phyloP scores from a whole-genome alignment of 2,113 vertebrate genomes.

The Terrapene triunguis region DNA sequence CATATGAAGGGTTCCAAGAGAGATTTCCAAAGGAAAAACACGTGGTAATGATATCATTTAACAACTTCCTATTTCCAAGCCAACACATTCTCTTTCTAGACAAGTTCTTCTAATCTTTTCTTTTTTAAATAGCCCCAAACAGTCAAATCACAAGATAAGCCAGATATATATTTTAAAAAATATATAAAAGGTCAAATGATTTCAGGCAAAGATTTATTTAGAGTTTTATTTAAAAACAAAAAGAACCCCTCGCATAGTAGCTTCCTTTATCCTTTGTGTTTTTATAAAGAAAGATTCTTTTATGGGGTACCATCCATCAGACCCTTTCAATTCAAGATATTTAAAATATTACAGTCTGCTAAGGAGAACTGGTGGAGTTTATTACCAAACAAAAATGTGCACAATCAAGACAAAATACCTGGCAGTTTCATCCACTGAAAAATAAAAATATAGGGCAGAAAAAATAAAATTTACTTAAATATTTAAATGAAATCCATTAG shows the following conservation, averaged over 20 bases:
- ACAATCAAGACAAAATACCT: background rate
- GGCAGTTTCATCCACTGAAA: constrained; percentile 1
- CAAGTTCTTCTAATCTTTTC: constrained; percentile 33
- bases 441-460: background rate
- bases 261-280: constrained; percentile 29
- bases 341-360: constrained; percentile 69
- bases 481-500: rapidly evolving
- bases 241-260: background rate
- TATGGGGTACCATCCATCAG: constrained; percentile 15
- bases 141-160: constrained; percentile 49
- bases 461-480: constrained; percentile 25
- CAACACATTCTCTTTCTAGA: constrained; percentile 24
- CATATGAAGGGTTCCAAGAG: background rate
- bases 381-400: constrained; percentile 20
- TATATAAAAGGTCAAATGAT: constrained; percentile 61
- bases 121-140: constrained; percentile 6
- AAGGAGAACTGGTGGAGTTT: constrained; percentile 51
- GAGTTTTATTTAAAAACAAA: constrained; percentile 46
- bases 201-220: constrained; percentile 50
- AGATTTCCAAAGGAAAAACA: constrained; percentile 26
- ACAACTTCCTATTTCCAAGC: constrained; percentile 18
- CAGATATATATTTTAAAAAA: constrained; percentile 47
- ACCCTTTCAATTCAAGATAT: constrained; percentile 45
- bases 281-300: constrained; percentile 18
- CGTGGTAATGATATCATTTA: constrained; percentile 1